Percentiles rank a stretch among this genome's conserved stretches.
phyloP scores from a whole-genome alignment of 2,797 vertebrate genomes.

The Enteromius mattozi region DNA sequence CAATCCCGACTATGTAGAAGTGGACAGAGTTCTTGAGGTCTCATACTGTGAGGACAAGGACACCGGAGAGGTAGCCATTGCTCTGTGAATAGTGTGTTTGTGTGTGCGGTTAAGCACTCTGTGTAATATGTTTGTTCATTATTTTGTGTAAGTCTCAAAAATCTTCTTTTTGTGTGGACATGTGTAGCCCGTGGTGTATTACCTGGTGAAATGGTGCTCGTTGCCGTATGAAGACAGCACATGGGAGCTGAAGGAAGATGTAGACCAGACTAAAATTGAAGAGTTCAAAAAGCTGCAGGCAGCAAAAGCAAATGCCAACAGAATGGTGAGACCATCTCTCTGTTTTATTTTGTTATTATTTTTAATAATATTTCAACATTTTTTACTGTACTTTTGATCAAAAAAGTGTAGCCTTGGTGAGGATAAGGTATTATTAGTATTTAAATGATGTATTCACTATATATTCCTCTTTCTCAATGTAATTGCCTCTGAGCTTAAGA shows the following conservation, averaged over 20 bases:
- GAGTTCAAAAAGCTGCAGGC: slow-evolving; percentile 98
- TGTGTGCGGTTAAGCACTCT: slow-evolving; percentile 21
- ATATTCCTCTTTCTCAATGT: background rate
- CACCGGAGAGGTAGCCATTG: slow-evolving; percentile 88
- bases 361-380: background rate
- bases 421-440: background rate
- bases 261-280: slow-evolving; percentile 97
- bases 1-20: slow-evolving; percentile 98
- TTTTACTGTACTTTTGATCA: background rate
- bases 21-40: slow-evolving; percentile 97
- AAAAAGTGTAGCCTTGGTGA: background rate
- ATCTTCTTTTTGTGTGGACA: slow-evolving; percentile 66
- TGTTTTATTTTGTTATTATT: no score
- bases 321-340: slow-evolving; percentile 81
- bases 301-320: slow-evolving; percentile 87
- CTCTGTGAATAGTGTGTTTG: slow-evolving; percentile 31
- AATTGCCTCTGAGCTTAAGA: background rate
- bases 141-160: slow-evolving; percentile 25
- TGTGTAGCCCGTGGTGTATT: slow-evolving; percentile 95
- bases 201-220: slow-evolving; percentile 99
- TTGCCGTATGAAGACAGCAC: slow-evolving; percentile 99
- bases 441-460: background rate
- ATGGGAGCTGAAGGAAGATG: slow-evolving; percentile 98
- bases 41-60: slow-evolving; percentile 99
- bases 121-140: no score